phyloP scores from a whole-genome alignment of 2,888 invertebrate genomes.

The Spilosoma lubricipeda region DNA sequence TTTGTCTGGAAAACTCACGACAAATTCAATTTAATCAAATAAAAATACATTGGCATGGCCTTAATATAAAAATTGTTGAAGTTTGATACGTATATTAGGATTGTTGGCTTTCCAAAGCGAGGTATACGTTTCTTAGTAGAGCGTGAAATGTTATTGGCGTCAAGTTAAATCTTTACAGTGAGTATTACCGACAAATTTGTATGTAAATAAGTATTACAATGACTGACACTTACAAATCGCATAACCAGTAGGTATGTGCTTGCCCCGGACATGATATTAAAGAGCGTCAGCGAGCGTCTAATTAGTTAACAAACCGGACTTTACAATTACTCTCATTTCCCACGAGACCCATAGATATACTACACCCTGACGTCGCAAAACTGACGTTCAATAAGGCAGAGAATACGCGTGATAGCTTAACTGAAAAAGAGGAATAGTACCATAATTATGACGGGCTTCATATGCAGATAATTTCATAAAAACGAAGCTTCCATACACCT shows the following conservation, averaged over 20 bases:
- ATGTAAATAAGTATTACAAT: conserved; percentile 5
- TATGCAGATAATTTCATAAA: conserved; percentile 8
- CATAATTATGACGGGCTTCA: conserved; percentile 15
- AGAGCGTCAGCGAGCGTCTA: conserved; percentile 1
- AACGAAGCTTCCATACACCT: conserved; percentile 15
- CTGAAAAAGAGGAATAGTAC: conserved; percentile 1
- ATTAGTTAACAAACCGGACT: conserved; percentile 10
- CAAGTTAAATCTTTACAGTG: conserved; percentile 21
- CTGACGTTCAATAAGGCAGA: neutral
- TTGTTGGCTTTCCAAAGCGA: conserved; percentile 62
- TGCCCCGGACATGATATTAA: conserved; percentile 9
- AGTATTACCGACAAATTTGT: conserved; percentile 31
- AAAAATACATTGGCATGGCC: conserved; percentile 62
- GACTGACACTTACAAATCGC: neutral
- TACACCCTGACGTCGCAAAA: neutral
- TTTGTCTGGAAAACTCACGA: conserved; percentile 44
- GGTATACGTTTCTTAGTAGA: conserved; percentile 34
- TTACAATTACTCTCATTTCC: conserved; percentile 12
- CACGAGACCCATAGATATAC: conserved; percentile 3
- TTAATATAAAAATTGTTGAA: conserved; percentile 74
- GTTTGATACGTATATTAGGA: conserved; percentile 67
- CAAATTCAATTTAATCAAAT: conserved; percentile 55
- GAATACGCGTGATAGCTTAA: conserved; percentile 35
- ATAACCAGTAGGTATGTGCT: conserved; percentile 13
- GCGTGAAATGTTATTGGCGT: conserved; percentile 44